Evolutionary conservation across 2,113 vertebrate genomes (phyloP), one percentile per base, ranked within the genome.

Genomic region (Kryptolebias marmoratus): DNA sequence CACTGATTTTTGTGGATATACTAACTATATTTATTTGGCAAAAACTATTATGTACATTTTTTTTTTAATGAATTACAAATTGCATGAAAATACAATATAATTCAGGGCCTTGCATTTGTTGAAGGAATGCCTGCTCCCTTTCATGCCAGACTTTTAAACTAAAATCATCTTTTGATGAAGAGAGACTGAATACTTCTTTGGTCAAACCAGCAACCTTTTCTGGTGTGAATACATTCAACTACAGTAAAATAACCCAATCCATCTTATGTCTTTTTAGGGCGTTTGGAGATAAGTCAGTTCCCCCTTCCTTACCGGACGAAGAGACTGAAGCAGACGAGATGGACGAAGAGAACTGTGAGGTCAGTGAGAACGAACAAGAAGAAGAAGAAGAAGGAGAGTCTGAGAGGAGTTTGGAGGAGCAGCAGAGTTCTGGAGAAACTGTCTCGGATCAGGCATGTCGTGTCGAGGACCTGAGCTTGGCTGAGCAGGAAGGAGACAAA

Each of bases 281-380:
- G 62, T 96, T 95, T 91, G 98, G 98, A 77, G 96, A 98, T 88
- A 98, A 96, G 90, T 95, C 95, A 56, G 77, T 28, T 80, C 96
- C 94, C 84, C 97, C 98, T 10, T 85, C 90, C 85, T 91, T 98
- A 77, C 84, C 90, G 16, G 88, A 94, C 49, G 55, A 79, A 53
- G 91, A 91, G 27, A 63, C 42, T 49, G 70, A 87, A 66, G 78
- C 52, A 32, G 65, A 76, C 27, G 54, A 1, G 8, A 16, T 45
- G 16, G 73, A 77, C 11, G 77, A 47, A 32, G 89, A 90, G 10
- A 75, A 85, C 28, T 82, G 16, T 45, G 77, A 82, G 1, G 50
- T 57, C 3, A 61, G 77, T 53, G 68, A 82, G 1, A 50, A 73
- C 16, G 76, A 83, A 4, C 81, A 87, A 48, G 80, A 81, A 18